Evolutionary conservation across 2,888 invertebrate species (phyloP), one percentile per base, ranked within the genome.

Genomic region (Himalopsyche anomala): DNA sequence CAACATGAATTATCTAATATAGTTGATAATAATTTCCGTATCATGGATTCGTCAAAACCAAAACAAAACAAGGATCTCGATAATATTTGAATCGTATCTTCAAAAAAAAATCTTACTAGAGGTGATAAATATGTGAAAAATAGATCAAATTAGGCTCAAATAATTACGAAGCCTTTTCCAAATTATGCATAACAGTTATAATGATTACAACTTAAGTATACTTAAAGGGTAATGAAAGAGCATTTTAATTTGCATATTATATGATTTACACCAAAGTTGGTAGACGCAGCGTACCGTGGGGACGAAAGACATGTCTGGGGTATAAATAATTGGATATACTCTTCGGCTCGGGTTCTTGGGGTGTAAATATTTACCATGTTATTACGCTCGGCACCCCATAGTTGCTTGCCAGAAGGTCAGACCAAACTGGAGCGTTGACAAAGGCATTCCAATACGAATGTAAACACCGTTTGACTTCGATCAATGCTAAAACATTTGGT

Each of bases 351-450:
- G 19, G 69, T 42, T 56, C 69, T 36, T 19, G 17, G 79, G 80
- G 80, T 69, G 83, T 85, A 83, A 85, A 85, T 85, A 85, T 85
- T 85, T 85, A 85, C 81, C 55, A 82, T 79, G 62, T 85, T 85
- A 85, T 85, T 85, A 83, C 80, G 83, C 80, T 85, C 19, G 19
- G 62, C 51, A 51, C 51, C 51, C 51, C 28, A 62, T 62, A 62
- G 62, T 19, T 62, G 62, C 19, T 28, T 62, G 28, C 62, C 62
- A 62, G 28, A 19, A 62, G 62, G 62, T 62, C 9, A 8, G 11
- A 28, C 62, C 62, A 19, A 62, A 19, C 19, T 19, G 62, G 28
- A 15, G 15, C 62, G n/a, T 62, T 62, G 19, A 62, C 62, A 62
- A 19, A 62, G 8, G 62, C 62, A 62, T 62, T 62, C 62, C 62